Conservation (phyloP, 2,888 invertebrate genomes). For the Dryobotodes eremita region DNA sequence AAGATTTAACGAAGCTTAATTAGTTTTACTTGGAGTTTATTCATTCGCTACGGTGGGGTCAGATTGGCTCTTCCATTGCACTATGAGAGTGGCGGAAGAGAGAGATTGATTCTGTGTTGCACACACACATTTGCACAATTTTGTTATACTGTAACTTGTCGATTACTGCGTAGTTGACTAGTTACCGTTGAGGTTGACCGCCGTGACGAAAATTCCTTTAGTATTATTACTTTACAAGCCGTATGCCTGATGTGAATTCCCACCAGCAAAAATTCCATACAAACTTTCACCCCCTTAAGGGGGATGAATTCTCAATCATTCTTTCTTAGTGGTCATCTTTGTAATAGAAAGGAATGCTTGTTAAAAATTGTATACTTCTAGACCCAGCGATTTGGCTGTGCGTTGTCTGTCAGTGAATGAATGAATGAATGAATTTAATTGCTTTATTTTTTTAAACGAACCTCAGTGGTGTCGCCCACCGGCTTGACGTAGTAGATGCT, state of each 20-base stretch:
- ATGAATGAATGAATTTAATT: background rate
- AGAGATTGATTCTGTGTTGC: too few species aligned
- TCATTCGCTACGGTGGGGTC: too few species aligned
- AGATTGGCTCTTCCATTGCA: too few species aligned
- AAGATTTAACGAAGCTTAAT: too few species aligned
- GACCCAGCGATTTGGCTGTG: background rate
- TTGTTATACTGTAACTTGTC: background rate
- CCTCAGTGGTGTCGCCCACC: slow-evolving; percentile 93
- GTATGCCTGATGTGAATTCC: background rate
- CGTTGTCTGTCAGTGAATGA: background rate
- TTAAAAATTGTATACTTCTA: background rate
- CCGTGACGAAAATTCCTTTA: background rate
- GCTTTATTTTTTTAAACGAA: slow-evolving; percentile 68
- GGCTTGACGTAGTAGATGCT: slow-evolving; percentile 94
- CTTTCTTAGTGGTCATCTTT: background rate
- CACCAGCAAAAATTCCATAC: background rate
- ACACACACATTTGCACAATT: too few species aligned
- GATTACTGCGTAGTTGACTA: background rate
- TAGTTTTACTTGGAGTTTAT: too few species aligned
- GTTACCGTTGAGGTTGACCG: too few species aligned
- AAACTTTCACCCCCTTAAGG: background rate
- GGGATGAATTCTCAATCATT: background rate
- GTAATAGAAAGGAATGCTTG: background rate
- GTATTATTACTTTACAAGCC: background rate
- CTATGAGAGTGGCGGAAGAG: too few species aligned